Base-by-base conservation (phyloP, 2,888 invertebrate species). In the Pycnomerus fuliginosus region DNA sequence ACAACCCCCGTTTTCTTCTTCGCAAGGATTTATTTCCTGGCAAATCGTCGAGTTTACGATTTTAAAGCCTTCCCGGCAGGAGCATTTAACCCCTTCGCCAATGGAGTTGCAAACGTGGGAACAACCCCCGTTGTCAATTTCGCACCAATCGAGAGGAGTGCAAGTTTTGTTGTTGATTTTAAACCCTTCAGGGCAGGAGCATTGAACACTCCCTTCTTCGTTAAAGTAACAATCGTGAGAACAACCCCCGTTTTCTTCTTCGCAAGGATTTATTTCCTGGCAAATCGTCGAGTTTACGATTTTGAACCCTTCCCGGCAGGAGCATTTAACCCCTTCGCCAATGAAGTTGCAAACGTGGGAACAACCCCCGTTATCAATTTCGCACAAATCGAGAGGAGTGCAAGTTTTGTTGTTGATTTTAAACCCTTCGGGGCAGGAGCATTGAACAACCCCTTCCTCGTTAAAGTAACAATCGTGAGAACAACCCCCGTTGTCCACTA, bases 311-410 rank as follows among this genome's bases (percentile, higher is more conserved):
- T 65, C 58, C 0, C 75, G 74, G 47, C 79, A 79, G 10, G 66
- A 53, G 53, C 79, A 79, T 23, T 64, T 62, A 14, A 72, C 73
- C 24, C 72, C 69, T 1, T 75, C 77, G 24, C 70, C 62, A 1
- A 71, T 69, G 3, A 12, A 68, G 69, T 48, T 42, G 47, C 82
- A 81, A 14, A 64, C 65, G 49, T 77, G 75, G 1, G 77, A 76
- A 61, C 83, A 83, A n/a, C 79, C 79, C 1, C 79, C 80, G 48
- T 81, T 80, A 29, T 72, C 61, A 5, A 56, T 59, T 48, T 60
- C 65, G 31, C 70, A 70, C 2, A 58, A 56, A 48, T 66, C 56
- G 2, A 48, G 41, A 28, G 55, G 52, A 3, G 48, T 38, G 52
- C 76, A 78, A 1, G 60, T 48, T 44, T 44, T 52, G 12, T 50